A percentile compares a stretch with the other conserved stretches of the same genome.
Evolutionary conservation across 2,113 vertebrate species (phyloP).

Genomic region (Lophochroa leadbeateri): DNA sequence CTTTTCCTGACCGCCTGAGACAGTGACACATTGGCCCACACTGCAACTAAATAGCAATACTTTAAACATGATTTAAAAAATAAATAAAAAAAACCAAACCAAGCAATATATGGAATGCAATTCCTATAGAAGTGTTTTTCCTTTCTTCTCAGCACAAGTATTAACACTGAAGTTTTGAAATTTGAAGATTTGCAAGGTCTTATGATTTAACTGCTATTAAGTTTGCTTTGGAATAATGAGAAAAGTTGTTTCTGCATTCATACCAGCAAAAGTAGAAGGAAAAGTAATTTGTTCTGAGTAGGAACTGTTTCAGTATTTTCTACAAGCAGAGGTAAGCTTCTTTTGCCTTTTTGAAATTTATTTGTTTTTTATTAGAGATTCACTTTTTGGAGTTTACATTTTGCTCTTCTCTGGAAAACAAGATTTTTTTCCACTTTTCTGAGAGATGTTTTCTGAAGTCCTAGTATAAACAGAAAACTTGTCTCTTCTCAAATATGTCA

Average conservation of each 20-base stretch:
- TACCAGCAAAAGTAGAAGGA: neutral
- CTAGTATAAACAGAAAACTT: neutral
- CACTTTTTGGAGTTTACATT: neutral
- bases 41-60: neutral
- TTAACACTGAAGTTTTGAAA: neutral
- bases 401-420: neutral
- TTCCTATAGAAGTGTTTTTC: neutral
- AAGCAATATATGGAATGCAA: neutral
- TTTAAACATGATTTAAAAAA: neutral
- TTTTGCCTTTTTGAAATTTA: neutral
- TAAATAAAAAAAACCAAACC: neutral
- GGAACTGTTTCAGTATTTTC: neutral
- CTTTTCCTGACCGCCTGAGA: neutral
- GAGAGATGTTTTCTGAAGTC: neutral
- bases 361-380: neutral
- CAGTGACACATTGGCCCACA: neutral
- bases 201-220: neutral
- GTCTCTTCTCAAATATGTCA: neutral
- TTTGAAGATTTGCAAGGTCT: neutral
- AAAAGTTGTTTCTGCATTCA: neutral
- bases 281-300: neutral
- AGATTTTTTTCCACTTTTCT: neutral
- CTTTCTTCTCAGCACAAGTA: neutral
- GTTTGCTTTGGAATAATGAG: neutral
- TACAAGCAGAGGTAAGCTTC: neutral